A percentile compares a stretch with the other conserved stretches of the same genome.
Conservation (phyloP, 2,113 vertebrate genomes). For the Lethenteron reissneri region DNA sequence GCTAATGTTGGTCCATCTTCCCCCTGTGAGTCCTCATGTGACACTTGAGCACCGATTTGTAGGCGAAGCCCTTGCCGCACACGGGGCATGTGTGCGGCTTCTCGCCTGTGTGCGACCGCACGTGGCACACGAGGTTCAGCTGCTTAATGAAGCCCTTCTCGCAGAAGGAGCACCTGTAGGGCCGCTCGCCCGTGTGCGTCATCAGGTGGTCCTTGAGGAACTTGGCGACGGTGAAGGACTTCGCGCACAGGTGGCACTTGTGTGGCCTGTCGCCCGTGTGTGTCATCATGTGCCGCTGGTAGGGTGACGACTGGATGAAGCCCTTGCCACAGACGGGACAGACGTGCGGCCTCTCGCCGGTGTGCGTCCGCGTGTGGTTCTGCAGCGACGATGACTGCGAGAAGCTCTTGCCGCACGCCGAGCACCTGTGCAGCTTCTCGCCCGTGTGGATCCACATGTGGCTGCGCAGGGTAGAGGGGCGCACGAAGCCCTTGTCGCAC, state of each 20-base stretch:
- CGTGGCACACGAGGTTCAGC: neutral
- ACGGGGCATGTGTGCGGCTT: neutral
- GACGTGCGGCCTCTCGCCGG: conserved; percentile 1
- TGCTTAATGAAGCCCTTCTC: conserved; percentile 16
- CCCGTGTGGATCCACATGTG: conserved; percentile 14
- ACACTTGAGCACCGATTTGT: neutral
- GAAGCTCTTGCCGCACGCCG: neutral
- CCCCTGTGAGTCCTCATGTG: neutral
- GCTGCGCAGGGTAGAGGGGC: conserved; percentile 16
- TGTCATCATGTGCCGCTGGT: neutral
- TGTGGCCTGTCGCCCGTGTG: conserved; percentile 19
- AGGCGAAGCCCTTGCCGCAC: conserved; percentile 2
- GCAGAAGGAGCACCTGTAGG: conserved; percentile 62
- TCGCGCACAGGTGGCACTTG: conserved; percentile 58
- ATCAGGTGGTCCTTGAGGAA: conserved; percentile 69
- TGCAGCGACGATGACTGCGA: neutral
- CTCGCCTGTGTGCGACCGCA: neutral
- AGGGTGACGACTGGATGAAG: neutral
- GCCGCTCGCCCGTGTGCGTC: conserved; percentile 64
- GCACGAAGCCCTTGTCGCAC: conserved; percentile 18
- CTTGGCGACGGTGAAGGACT: conserved; percentile 62
- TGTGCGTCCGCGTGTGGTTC: conserved; percentile 2
- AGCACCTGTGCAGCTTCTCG: neutral
- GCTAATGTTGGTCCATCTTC: no score
- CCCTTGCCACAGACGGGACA: neutral